phyloP scores from a whole-genome alignment of 2,113 vertebrate species.

The Ammospiza nelsoni region DNA sequence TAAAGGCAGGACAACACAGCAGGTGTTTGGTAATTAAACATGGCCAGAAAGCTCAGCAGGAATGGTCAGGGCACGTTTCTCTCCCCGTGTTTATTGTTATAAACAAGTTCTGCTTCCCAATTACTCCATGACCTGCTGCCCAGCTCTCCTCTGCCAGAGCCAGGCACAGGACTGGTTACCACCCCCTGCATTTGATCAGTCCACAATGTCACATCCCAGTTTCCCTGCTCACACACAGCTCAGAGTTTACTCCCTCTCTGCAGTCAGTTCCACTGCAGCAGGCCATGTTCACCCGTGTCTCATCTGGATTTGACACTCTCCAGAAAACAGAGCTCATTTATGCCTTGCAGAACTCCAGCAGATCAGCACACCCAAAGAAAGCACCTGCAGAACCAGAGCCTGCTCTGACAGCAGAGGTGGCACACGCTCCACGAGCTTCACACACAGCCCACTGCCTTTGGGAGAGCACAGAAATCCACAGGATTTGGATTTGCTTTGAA shows the following conservation, averaged over 20 bases:
- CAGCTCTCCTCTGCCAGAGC: background rate
- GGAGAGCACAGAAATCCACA: background rate
- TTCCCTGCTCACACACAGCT: background rate
- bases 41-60: background rate
- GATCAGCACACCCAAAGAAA: background rate
- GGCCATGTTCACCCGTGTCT: background rate
- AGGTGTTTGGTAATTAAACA: slow-evolving; percentile 22
- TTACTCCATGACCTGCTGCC: background rate
- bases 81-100: background rate
- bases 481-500: background rate
- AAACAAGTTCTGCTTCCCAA: background rate
- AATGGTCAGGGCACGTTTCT: background rate
- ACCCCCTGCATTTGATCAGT: background rate
- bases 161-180: background rate
- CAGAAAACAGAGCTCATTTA: background rate
- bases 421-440: background rate
- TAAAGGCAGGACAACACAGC: slow-evolving; percentile 4
- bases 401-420: background rate
- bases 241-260: background rate
- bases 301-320: background rate
- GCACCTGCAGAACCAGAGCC: background rate
- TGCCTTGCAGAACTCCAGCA: background rate
- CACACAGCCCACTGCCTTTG: background rate
- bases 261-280: background rate
- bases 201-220: background rate